Conservation (phyloP, 2,797 vertebrate genomes). For the Merluccius polli region DNA sequence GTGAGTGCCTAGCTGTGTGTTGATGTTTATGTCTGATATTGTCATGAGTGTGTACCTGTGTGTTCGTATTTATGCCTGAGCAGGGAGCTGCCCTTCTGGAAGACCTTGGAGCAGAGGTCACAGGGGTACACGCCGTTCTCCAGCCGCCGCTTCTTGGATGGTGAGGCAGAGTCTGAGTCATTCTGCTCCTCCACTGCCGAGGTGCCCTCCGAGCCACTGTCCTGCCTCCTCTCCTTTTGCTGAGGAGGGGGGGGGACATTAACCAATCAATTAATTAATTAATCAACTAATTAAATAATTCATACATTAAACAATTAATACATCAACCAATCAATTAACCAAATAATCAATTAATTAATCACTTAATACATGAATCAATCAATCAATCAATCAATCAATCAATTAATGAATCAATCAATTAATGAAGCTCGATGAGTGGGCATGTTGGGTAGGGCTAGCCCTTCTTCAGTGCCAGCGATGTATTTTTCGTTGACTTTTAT, state of each 20-base stretch:
- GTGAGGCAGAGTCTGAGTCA: conserved; percentile 79
- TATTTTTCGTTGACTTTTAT: background rate
- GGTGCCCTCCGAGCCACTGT: conserved; percentile 80
- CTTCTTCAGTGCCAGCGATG: background rate
- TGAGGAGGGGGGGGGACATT: background rate
- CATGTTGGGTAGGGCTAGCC: background rate
- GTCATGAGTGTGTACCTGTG: conserved; percentile 47
- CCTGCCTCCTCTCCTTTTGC: conserved; percentile 78
- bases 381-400: background rate
- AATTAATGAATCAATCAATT: background rate
- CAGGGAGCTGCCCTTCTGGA: conserved; percentile 97
- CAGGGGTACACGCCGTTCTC: conserved; percentile 91
- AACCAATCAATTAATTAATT: too few relatives aligned
- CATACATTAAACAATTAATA: background rate
- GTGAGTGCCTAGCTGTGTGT: too few relatives aligned
- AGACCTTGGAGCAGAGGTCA: conserved; percentile 96
- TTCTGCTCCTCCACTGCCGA: conserved; percentile 82
- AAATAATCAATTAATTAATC: background rate
- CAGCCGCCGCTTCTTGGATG: conserved; percentile 85
- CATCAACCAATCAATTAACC: background rate
- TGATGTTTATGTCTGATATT: conserved; percentile 3
- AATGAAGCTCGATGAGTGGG: background rate
- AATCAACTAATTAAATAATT: background rate
- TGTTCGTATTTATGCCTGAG: conserved; percentile 88
- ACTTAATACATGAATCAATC: too few relatives aligned